Conservation (phyloP, 2,797 vertebrate genomes). For the Chelon auratus region DNA sequence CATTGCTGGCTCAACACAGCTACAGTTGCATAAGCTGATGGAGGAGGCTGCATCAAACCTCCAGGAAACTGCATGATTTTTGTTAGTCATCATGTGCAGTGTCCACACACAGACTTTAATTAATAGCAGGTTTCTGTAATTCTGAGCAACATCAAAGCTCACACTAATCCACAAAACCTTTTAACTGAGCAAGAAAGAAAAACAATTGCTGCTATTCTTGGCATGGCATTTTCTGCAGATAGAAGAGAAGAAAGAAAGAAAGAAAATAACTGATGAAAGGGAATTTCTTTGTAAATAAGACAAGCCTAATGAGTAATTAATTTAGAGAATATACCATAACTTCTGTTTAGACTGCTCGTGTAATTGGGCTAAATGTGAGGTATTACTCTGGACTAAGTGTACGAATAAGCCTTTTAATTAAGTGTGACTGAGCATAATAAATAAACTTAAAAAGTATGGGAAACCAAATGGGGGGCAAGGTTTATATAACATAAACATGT, state of each 20-base stretch:
- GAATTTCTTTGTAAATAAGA: slow-evolving; percentile 33
- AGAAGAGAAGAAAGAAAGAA: slow-evolving; percentile 49
- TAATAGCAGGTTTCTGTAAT: slow-evolving; percentile 79
- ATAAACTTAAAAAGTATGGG: slow-evolving; percentile 3
- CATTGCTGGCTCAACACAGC: slow-evolving; percentile 61
- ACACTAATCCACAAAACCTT: slow-evolving; percentile 75
- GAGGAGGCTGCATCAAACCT: slow-evolving; percentile 70
- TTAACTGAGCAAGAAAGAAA: slow-evolving; percentile 69
- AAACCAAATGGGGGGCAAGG: neutral
- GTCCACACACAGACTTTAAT: slow-evolving; percentile 79
- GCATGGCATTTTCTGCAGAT: slow-evolving; percentile 45
- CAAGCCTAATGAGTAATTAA: slow-evolving; percentile 56
- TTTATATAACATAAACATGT: neutral
- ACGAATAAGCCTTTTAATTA: slow-evolving; percentile 37
- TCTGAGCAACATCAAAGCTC: slow-evolving; percentile 84
- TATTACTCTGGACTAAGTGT: slow-evolving; percentile 43
- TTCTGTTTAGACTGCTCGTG: slow-evolving; percentile 60
- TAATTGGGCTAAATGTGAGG: slow-evolving; percentile 57
- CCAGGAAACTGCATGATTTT: slow-evolving; percentile 66
- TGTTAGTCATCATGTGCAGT: slow-evolving; percentile 78
- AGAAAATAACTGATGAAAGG: slow-evolving; percentile 45
- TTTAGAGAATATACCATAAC: slow-evolving; percentile 43
- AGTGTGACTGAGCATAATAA: slow-evolving; percentile 15
- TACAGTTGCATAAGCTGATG: slow-evolving; percentile 69
- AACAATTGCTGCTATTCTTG: slow-evolving; percentile 77